Percentiles rank a stretch among this genome's conserved stretches.
Conservation (phyloP, 2,797 vertebrate species). For the Liasis olivaceus region DNA sequence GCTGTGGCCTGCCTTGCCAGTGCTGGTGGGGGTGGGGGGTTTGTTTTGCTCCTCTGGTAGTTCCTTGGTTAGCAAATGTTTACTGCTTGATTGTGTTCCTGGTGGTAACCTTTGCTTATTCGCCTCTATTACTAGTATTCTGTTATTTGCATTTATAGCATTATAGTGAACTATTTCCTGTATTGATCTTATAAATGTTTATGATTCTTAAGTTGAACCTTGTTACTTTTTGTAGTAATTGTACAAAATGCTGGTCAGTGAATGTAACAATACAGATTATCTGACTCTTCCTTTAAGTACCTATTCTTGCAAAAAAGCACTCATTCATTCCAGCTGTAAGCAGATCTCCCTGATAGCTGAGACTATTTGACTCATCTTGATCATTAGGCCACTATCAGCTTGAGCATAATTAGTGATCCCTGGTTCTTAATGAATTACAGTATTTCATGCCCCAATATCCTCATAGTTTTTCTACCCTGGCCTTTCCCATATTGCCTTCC, state of each 20-base stretch:
- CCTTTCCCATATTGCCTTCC: not conserved
- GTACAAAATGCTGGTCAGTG: not conserved
- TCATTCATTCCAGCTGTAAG: not conserved
- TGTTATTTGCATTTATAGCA: not conserved
- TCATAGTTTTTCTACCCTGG: not conserved
- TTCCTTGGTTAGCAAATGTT: no score
- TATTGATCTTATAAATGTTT: not conserved
- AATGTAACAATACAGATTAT: not conserved
- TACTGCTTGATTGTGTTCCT: no score
- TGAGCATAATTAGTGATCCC: not conserved
- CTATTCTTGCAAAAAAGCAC: not conserved
- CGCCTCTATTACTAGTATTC: not conserved
- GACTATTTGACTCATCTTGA: not conserved
- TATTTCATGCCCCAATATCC: not conserved
- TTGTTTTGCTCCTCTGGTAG: no score
- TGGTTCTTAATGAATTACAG: not conserved
- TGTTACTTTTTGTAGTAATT: not conserved
- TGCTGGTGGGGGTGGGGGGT: no score
- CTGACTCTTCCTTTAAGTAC: not conserved
- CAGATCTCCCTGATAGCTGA: not conserved
- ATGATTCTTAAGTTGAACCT: not conserved
- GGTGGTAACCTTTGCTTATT: no score
- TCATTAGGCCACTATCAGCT: not conserved
- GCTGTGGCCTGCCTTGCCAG: no score
- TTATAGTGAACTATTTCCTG: not conserved